Conservation (phyloP, 2,113 vertebrate species). For the Coracopsis vasa region DNA sequence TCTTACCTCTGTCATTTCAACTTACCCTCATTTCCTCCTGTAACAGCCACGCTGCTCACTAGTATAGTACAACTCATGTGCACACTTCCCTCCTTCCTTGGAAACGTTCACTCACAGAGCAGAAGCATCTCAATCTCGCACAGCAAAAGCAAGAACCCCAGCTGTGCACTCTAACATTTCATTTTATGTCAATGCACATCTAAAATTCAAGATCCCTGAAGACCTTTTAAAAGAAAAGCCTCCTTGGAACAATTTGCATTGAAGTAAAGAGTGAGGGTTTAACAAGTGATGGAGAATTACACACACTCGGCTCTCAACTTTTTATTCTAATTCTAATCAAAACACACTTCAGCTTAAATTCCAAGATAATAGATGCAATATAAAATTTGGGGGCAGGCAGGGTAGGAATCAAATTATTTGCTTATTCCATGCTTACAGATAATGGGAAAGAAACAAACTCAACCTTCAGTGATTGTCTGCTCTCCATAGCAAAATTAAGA, state of each 20-base stretch:
- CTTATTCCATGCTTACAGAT: background rate
- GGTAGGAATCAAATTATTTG: background rate
- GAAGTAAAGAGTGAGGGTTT: constrained; percentile 54
- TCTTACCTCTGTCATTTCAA: background rate
- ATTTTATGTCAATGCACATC: constrained; percentile 60
- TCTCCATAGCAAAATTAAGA: background rate
- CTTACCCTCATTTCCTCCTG: background rate
- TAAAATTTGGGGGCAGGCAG: background rate
- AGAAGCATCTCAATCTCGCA: background rate
- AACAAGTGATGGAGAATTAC: constrained; percentile 58
- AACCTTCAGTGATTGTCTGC: background rate
- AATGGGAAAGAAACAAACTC: background rate
- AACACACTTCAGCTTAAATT: constrained; percentile 39
- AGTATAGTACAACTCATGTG: accelerated
- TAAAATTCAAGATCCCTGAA: constrained; percentile 60
- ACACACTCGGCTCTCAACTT: constrained; percentile 32
- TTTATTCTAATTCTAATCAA: constrained; percentile 48
- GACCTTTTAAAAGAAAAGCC: constrained; percentile 69
- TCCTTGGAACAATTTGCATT: constrained; percentile 63
- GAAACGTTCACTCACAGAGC: background rate
- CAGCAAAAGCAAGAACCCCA: constrained; percentile 36
- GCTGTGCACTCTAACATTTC: constrained; percentile 42
- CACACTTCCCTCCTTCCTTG: background rate
- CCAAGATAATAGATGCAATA: background rate
- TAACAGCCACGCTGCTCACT: accelerated